Percentiles rank a stretch among this genome's conserved stretches.
Evolutionary conservation across 2,113 vertebrate genomes (phyloP).

Genomic region (Amia ocellicauda): DNA sequence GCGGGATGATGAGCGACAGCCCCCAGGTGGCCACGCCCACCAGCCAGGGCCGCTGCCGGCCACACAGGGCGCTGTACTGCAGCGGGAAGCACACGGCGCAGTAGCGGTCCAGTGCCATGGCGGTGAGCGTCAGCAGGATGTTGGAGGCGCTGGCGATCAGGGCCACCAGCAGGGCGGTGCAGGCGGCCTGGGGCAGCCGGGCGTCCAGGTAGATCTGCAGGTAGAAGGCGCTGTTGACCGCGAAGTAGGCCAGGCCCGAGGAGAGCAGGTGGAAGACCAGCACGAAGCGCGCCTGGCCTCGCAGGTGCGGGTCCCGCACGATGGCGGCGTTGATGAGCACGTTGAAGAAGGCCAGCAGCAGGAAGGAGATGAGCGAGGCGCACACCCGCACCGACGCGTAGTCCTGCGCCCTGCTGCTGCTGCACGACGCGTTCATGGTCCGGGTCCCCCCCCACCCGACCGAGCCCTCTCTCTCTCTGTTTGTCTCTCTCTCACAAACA

Average conservation of each 20-base stretch:
- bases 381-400: conserved; percentile 54
- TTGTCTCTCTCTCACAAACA: no score
- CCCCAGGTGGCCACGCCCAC: conserved; percentile 56
- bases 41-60: conserved; percentile 52
- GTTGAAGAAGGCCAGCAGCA: conserved; percentile 63
- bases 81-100: conserved; percentile 65
- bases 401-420: neutral
- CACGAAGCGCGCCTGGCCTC: conserved; percentile 62
- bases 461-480: no score
- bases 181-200: conserved; percentile 14
- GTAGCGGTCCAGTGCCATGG: conserved; percentile 67
- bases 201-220: conserved; percentile 47
- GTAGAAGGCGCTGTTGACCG: conserved; percentile 57
- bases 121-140: conserved; percentile 67
- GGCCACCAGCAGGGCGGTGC: conserved; percentile 45
- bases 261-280: conserved; percentile 64
- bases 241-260: conserved; percentile 58
- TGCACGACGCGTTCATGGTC: conserved; percentile 1
- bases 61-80: conserved; percentile 47
- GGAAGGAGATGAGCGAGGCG: conserved; percentile 56
- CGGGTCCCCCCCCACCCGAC: no score
- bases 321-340: conserved; percentile 66
- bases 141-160: conserved; percentile 62
- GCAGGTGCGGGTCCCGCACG: conserved; percentile 48
- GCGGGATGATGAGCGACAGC: conserved; percentile 51